Evolutionary conservation across 2,113 vertebrate species (phyloP), one percentile per base, ranked within the genome.

Genomic region (Electrona antarctica): DNA sequence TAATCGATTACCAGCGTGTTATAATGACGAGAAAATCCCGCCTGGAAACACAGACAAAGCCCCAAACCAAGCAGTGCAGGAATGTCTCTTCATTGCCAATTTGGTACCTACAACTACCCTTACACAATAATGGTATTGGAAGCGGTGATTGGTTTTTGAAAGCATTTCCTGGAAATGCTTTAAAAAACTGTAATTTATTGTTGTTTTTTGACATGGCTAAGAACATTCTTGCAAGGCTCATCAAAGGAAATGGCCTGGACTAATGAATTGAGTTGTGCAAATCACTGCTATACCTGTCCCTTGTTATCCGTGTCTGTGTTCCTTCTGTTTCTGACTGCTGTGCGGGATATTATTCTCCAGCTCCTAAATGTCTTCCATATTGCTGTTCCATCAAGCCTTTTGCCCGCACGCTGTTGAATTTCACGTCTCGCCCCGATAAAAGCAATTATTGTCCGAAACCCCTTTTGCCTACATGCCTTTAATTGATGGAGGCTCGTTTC

Each of bases 401-500:
- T 71, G 6, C 64, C 52, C 58, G 46, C 15, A 10, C 8, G 0
- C 52, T 65, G 71, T 70, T 74, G 72, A 58, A 50, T 76, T 78
- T 59, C 7, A 60, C 13, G 65, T 59, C 63, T 69, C 52, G 64
- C 64, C 67, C n/a, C 62, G 59, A 75, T 48, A 76, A 55, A 63
- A 71, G 67, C 63, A 60, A 49, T 73, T 74, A 46, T 54, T 62
- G 60, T 73, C 48, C 28, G 9, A 49, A 59, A 41, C 33, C 14
- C n/a, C 65, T 63, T 70, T 76, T 57, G 65, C 47, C 15, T 54
- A 59, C n/a, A n/a, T 47, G 28, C 41, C 50, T 85, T 73, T 73
- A 71, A 87, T 78, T 77, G 65, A 80, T 70, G 51, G 68, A 60
- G 67, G 62, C 73, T 73, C 71, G 66, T 70, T 80, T 79, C 79